Conservation (phyloP, 2,888 invertebrate genomes). For the Agonum fuliginosum region DNA sequence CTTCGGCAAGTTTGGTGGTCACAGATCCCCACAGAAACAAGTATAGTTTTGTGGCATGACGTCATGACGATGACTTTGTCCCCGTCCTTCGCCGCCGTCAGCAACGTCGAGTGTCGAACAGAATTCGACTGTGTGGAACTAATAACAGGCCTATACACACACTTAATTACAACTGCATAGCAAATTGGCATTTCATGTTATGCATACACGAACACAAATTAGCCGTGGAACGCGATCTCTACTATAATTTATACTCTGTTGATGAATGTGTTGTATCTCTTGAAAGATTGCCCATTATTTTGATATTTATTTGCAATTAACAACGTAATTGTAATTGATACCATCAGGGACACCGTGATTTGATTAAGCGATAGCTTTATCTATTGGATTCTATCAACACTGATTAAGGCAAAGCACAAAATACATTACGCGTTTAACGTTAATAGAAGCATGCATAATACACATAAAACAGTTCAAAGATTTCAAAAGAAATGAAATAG, state of each 20-base stretch:
- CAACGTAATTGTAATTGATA: conserved; percentile 14
- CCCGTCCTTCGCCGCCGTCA: background rate
- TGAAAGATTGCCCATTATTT: conserved; percentile 22
- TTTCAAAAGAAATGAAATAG: too few relatives aligned
- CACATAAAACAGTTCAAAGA: too few relatives aligned
- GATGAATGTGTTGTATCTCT: conserved; percentile 19
- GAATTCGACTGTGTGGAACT: conserved; percentile 16
- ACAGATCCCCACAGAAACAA: too few relatives aligned
- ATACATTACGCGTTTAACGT: too few relatives aligned
- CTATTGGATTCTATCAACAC: background rate
- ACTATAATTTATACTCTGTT: conserved; percentile 27
- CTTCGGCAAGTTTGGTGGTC: too few relatives aligned
- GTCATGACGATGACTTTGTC: too few relatives aligned
- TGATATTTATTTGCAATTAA: conserved; percentile 36
- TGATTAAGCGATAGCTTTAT: background rate
- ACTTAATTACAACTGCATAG: conserved; percentile 43
- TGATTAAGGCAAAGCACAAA: background rate
- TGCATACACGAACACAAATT: conserved; percentile 45
- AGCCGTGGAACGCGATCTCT: conserved; percentile 22
- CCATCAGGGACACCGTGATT: conserved; percentile 7
- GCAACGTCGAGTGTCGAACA: background rate
- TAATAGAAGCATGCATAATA: too few relatives aligned
- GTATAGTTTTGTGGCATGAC: too few relatives aligned
- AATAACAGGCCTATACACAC: conserved; percentile 37
- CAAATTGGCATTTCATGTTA: conserved; percentile 43